Evolutionary conservation across 2,888 invertebrate genomes (phyloP).

Genomic region (Caenorhabditis angaria): DNA sequence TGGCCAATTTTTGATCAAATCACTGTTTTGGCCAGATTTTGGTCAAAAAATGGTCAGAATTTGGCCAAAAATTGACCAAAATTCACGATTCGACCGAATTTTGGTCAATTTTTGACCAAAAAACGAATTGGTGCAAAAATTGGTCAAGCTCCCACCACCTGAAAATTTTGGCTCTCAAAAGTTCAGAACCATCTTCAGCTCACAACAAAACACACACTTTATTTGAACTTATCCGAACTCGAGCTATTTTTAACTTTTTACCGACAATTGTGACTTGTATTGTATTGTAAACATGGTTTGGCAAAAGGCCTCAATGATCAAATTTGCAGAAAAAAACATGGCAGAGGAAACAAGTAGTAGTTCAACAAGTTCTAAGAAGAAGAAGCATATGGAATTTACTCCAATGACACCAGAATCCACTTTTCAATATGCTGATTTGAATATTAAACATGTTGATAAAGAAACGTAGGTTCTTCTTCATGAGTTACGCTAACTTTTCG

Average conservation of each 20-base stretch:
- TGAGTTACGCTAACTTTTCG: too few relatives aligned
- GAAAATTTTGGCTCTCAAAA: too few relatives aligned
- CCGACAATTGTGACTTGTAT: background rate
- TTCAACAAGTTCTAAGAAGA: slow-evolving; percentile 11
- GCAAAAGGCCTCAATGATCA: background rate
- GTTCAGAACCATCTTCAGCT: too few relatives aligned
- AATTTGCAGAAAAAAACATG: background rate
- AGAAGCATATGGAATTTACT: slow-evolving; percentile 36
- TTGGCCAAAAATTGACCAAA: too few relatives aligned
- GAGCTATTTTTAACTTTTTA: background rate
- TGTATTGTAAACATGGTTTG: background rate
- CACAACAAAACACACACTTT: too few relatives aligned
- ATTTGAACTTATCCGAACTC: background rate
- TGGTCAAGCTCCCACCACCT: too few relatives aligned
- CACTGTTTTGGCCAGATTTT: too few relatives aligned
- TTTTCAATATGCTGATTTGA: slow-evolving; percentile 68
- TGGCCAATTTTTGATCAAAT: too few relatives aligned
- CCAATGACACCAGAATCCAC: slow-evolving; percentile 40
- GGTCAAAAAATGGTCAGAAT: too few relatives aligned
- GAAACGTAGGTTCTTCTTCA: slow-evolving; percentile 27
- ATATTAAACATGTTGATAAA: slow-evolving; percentile 56
- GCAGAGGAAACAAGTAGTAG: background rate
- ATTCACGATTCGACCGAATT: too few relatives aligned
- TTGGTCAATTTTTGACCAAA: too few relatives aligned
- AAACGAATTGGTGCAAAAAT: too few relatives aligned